Evolutionary conservation across 2,113 vertebrate species (phyloP), one percentile per base, ranked within the genome.

Genomic region (Mola mola): DNA sequence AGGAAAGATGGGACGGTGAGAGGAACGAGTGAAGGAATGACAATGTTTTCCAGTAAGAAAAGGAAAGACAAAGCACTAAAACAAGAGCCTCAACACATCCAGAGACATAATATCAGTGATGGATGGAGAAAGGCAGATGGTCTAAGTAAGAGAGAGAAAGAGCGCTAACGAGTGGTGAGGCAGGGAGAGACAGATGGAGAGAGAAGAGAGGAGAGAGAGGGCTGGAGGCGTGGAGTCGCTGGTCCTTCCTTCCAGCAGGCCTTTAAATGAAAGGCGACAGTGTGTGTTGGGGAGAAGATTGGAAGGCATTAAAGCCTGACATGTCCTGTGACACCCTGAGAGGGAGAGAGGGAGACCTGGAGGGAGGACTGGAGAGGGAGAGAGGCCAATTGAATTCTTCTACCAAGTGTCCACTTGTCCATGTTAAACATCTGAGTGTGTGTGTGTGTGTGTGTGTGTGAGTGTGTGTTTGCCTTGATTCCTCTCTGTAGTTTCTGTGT

Each of bases 281-380:
- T 86, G 75, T 88, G 86, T 90, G 85, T 87, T 86, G 86, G 81
- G 68, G 75, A 83, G 83, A 88, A 88, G 88, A 90, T 88, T 90
- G 88, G 83, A 85, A 83, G 60, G 76, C 79, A 87, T 90, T 90
- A 90, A 84, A 57, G 79, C 53, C 59, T 78, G 81, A 82, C 81
- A 74, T 88, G 86, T 90, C 76, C 81, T 87, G 79, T 86, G 86
- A 86, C 83, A 85, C 68, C 70, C 73, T 21, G 55, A 85, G 75
- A 77, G 64, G 69, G 44, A 43, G 52, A 51, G 72, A 65, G 72
- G 15, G 56, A 59, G 63, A 19, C 25, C 28, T 38, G 42, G 8
- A 17, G 17, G 15, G 13, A 16, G 46, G 15, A n/a, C 33, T 13
- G 33, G 8, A 17, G 56, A 26, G 69, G 60, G 65, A 57, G 75